Percentiles rank a stretch among this genome's conserved stretches.
Evolutionary conservation across 2,797 vertebrate genomes (phyloP).

Genomic region (Danio choprae): DNA sequence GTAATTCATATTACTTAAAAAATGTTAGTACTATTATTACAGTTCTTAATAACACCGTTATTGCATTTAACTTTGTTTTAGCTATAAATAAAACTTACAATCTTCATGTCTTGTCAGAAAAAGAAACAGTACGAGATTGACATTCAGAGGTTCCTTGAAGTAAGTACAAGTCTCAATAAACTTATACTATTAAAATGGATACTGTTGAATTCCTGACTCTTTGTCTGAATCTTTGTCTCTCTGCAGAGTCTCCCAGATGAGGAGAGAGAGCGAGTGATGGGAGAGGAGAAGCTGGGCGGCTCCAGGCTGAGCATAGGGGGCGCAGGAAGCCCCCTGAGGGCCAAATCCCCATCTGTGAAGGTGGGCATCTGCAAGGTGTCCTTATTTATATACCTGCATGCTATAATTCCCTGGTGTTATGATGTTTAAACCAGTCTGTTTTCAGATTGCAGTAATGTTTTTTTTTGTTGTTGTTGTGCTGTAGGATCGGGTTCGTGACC

Average conservation of each 20-base stretch:
- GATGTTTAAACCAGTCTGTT: not conserved
- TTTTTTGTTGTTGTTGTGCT: not conserved
- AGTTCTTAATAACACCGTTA: not conserved
- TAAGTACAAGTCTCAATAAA: conserved; percentile 50
- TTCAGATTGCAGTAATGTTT: not conserved
- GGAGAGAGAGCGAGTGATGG: conserved; percentile 78
- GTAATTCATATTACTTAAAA: not conserved
- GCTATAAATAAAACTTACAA: not conserved
- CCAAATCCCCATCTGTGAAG: conserved; percentile 75
- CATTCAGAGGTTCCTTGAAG: conserved; percentile 82
- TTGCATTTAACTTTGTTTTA: not conserved
- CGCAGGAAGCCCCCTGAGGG: conserved; percentile 69
- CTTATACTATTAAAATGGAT: not conserved
- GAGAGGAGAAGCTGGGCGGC: conserved; percentile 80
- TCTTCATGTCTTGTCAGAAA: conserved; percentile 67
- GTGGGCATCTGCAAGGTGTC: conserved; percentile 57
- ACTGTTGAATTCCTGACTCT: not conserved
- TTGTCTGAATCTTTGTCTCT: not conserved
- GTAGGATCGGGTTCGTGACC: conserved; percentile 70
- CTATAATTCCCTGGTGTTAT: not conserved
- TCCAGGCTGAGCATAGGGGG: conserved; percentile 59
- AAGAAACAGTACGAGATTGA: conserved; percentile 85
- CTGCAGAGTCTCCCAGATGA: conserved; percentile 80
- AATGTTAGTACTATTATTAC: not conserved
- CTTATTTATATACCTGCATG: not conserved